These are phyloP conservation scores for Fabriciana adippe DNA, from an alignment of 2,888 invertebrate species.

Conservation along the genomic window DNA sequence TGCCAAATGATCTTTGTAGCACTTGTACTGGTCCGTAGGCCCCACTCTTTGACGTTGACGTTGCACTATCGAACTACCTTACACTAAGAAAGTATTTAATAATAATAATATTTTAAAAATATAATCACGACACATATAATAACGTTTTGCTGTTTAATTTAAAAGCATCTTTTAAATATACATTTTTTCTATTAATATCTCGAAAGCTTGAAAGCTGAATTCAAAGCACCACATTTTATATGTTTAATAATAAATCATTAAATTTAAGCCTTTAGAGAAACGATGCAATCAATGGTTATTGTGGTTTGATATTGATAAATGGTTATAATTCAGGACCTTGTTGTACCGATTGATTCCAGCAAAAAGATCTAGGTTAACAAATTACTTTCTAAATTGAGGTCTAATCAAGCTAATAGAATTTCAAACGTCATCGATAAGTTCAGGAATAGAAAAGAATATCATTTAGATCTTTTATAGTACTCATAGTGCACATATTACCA, in stretches of 20 bases:
- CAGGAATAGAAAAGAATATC: neutral
- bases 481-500: neutral
- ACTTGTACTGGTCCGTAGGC: too few relatives aligned
- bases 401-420: conserved; percentile 7
- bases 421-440: conserved; percentile 10
- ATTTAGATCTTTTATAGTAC: neutral
- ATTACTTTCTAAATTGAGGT: conserved; percentile 11
- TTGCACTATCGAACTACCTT: too few relatives aligned
- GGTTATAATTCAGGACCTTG: neutral
- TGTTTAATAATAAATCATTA: neutral
- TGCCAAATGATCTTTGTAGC: too few relatives aligned
- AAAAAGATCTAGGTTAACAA: conserved; percentile 15
- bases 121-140: too few relatives aligned
- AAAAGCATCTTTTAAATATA: too few relatives aligned
- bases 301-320: conserved; percentile 6
- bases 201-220: too few relatives aligned
- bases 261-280: neutral
- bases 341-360: neutral
- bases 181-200: too few relatives aligned
- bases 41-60: too few relatives aligned
- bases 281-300: neutral
- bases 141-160: too few relatives aligned
- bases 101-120: too few relatives aligned
- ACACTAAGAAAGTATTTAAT: too few relatives aligned
- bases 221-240: too few relatives aligned